phyloP scores from a whole-genome alignment of 2,113 vertebrate species.

The Cyanoliseus patagonus region DNA sequence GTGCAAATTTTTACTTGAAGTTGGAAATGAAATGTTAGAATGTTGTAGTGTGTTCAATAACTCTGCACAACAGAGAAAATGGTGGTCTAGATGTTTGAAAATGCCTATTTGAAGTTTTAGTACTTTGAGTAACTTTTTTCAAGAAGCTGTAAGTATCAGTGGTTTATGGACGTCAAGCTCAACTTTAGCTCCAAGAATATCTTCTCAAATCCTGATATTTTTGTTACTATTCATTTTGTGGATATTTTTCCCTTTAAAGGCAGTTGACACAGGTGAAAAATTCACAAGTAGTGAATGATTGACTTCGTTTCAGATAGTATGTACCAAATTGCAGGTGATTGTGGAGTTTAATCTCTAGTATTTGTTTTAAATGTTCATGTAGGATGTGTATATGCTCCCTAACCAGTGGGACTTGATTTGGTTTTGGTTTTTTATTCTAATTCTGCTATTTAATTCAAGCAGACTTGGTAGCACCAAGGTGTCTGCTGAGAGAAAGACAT shows the following conservation, averaged over 20 bases:
- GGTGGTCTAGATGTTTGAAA: background rate
- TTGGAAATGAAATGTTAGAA: background rate
- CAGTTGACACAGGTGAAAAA: background rate
- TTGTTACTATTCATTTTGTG: background rate
- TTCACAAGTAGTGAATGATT: background rate
- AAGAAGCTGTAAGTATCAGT: background rate
- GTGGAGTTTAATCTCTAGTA: background rate
- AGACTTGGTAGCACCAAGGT: background rate
- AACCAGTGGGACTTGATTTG: background rate
- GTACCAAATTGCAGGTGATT: background rate
- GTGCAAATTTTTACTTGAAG: background rate
- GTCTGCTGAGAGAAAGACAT: background rate
- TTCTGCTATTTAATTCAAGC: background rate
- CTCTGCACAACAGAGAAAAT: background rate
- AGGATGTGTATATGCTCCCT: background rate
- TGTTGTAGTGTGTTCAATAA: background rate
- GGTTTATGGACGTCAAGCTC: background rate
- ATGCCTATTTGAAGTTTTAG: accelerated
- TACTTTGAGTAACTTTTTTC: background rate
- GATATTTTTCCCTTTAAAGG: background rate
- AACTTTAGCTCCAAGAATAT: background rate
- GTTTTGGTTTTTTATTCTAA: background rate
- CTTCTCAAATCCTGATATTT: background rate
- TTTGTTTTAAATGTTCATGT: background rate
- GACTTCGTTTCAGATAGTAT: background rate